Percentiles rank a stretch among this genome's conserved stretches.
phyloP scores from a whole-genome alignment of 2,113 vertebrate genomes.

The Ibidorhyncha struthersii region DNA sequence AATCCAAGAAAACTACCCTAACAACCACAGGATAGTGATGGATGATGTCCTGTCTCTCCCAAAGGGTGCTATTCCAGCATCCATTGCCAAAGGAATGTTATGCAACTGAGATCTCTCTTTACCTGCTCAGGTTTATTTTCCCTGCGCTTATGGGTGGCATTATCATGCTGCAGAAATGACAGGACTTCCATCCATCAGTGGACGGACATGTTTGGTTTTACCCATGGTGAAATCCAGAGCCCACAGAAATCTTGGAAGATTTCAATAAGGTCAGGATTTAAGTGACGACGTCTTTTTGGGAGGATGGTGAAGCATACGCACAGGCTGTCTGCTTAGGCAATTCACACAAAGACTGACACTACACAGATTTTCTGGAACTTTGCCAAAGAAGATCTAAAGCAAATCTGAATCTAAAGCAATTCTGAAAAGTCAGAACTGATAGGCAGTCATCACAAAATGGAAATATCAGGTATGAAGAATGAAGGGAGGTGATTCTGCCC shows the following conservation, averaged over 20 bases:
- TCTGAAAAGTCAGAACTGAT: background rate
- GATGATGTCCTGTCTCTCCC: background rate
- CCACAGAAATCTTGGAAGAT: background rate
- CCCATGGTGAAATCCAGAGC: background rate
- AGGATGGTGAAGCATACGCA: fast-evolving
- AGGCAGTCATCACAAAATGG: background rate
- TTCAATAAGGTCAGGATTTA: background rate
- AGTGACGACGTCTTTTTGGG: background rate
- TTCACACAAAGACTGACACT: background rate
- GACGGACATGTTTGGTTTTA: background rate
- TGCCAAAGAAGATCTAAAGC: background rate
- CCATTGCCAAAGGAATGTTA: background rate
- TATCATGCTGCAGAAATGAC: background rate
- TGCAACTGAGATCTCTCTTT: background rate
- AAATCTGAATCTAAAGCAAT: background rate
- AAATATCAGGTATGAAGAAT: background rate
- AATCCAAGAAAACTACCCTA: background rate
- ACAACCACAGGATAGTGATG: background rate
- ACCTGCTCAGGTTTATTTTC: background rate
- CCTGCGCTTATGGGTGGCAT: background rate
- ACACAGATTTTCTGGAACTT: background rate
- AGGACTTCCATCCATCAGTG: background rate
- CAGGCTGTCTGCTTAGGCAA: background rate
- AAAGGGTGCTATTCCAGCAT: background rate
- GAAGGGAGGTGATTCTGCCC: too few species aligned